Percentiles rank a stretch among this genome's conserved stretches.
These are phyloP conservation scores for Drosophila yooni DNA, from an alignment of 2,888 invertebrate species.

Conservation along the genomic window DNA sequence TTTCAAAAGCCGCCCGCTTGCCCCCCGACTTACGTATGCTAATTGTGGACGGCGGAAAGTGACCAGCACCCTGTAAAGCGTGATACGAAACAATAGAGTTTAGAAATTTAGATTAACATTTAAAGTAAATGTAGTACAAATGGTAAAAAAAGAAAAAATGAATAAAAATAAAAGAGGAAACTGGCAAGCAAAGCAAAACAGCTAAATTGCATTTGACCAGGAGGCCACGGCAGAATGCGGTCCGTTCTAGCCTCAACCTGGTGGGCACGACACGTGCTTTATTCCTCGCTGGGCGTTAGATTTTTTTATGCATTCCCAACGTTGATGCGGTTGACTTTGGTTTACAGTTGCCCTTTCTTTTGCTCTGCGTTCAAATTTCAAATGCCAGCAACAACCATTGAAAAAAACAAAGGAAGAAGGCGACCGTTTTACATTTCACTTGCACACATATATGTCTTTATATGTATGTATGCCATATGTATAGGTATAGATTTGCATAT, in stretches of 20 bases:
- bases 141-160: conserved; percentile 18
- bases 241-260: conserved; percentile 44
- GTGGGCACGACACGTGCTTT: conserved; percentile 67
- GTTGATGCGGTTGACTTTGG: conserved; percentile 56
- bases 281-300: conserved; percentile 39
- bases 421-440: conserved; percentile 49
- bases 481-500: conserved; percentile 45
- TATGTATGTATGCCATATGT: conserved; percentile 34
- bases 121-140: conserved; percentile 69
- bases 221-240: conserved; percentile 16
- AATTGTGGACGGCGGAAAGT: conserved; percentile 53
- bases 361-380: conserved; percentile 48
- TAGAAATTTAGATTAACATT: conserved; percentile 74
- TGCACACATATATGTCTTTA: background rate
- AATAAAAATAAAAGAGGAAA: conserved; percentile 35
- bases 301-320: conserved; percentile 48
- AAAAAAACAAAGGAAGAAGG: conserved; percentile 15
- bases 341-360: conserved; percentile 27
- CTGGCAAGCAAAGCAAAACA: conserved; percentile 52
- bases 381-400: conserved; percentile 38
- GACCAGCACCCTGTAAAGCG: conserved; percentile 18
- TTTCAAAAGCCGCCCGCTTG: conserved; percentile 30
- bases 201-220: conserved; percentile 70
- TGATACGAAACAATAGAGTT: conserved; percentile 64
- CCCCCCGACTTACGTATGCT: conserved; percentile 43